Conservation (phyloP, 2,113 vertebrate genomes). For the Catharus fuscescens region DNA sequence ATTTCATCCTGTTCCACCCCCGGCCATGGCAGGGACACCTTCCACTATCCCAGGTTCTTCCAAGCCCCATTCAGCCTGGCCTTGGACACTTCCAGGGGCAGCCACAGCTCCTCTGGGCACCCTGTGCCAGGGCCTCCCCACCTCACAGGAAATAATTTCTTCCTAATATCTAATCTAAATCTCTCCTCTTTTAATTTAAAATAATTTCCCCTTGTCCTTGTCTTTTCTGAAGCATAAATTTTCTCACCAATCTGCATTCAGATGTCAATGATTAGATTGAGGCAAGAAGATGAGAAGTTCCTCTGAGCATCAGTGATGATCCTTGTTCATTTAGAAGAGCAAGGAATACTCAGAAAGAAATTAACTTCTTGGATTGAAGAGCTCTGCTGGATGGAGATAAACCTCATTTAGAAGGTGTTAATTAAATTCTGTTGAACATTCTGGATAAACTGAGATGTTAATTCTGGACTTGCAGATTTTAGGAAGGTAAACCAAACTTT, state of each 20-base stretch:
- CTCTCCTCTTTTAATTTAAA: background rate
- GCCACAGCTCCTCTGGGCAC: background rate
- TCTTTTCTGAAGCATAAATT: background rate
- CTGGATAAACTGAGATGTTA: background rate
- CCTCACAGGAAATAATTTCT: background rate
- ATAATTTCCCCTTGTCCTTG: background rate
- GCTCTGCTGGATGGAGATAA: background rate
- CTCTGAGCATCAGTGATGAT: background rate
- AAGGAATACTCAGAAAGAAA: background rate
- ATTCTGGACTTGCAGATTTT: background rate
- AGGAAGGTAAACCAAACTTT: background rate
- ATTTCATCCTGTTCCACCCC: background rate
- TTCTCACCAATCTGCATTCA: background rate
- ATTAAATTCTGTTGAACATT: background rate
- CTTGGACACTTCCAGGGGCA: background rate
- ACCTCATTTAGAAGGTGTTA: background rate
- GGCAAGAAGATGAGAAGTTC: background rate
- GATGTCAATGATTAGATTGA: background rate
- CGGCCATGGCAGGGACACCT: background rate
- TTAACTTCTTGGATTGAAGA: background rate
- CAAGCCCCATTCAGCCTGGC: accelerated
- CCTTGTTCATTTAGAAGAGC: background rate
- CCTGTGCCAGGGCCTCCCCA: background rate
- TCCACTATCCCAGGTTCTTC: accelerated
- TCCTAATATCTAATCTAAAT: background rate